Base-by-base conservation (phyloP, 1,140 invertebrate genomes). In the Armadillidium nasatum region DNA sequence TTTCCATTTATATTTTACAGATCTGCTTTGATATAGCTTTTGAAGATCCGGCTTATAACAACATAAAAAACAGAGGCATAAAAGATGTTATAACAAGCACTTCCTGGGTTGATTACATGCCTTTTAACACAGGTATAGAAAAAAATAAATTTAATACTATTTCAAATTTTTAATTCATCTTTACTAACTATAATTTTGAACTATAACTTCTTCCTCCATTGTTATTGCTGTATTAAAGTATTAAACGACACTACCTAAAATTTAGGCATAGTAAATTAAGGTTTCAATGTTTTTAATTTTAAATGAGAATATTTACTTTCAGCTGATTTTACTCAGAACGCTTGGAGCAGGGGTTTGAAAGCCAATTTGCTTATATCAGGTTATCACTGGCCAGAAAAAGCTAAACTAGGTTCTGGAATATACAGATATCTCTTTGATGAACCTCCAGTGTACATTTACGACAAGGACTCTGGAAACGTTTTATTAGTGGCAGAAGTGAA, bases 21-120 rank as follows among this genome's bases (percentile, higher is more conserved):
- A 90, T 88, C 73, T 92, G 91, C 78, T 92, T 92, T 80, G 93
- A 95, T 83, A 86, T 94, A 21, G 78, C 93, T 0, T 91, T 90
- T 82, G 79, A 88, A 46, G 83, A 87, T 10, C 93, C 93, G 0
- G 84, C 88, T 0, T 81, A 88, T 10, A 82, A 21, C 44, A 79
- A 85, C 33, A 82, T 91, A 0, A 80, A 86, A 44, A 84, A 88
- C 43, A 77, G 85, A 9, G 84, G 85, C 0, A 82, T 94, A 0
- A 88, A 86, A 6, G 90, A 94, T 83, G 88, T 94, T 68, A 83
- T 93, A 0, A 91, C 89, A 79, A 85, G 91, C 0, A 89, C 90
- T 0, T 89, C 88, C 71, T 94, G 93, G 92, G 89, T 89, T 80
- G 89, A 91, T 7, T 88, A 91, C 78, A 79, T 89, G 4, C 92